Evolutionary conservation across 2,888 invertebrate species (phyloP).

Genomic region (Incurvaria masculella): DNA sequence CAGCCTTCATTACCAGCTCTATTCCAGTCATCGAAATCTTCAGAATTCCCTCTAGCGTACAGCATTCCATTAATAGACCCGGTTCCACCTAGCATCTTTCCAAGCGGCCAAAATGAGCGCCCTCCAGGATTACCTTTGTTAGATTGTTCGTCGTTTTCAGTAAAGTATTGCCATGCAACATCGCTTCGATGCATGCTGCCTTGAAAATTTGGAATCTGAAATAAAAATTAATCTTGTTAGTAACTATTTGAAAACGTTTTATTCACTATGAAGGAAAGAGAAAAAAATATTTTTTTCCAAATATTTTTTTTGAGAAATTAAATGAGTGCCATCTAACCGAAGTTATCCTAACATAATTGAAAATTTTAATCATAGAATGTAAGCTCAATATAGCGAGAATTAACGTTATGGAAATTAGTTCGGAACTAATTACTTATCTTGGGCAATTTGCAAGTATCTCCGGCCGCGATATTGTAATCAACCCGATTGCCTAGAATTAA

Average conservation of each 20-base stretch:
- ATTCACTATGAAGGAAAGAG: not conserved
- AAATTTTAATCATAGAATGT: too few relatives aligned
- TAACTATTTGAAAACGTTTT: not conserved
- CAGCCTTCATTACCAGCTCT: conserved; percentile 32
- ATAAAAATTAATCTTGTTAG: conserved; percentile 10
- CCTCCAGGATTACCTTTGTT: conserved; percentile 27
- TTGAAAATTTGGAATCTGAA: conserved; percentile 40
- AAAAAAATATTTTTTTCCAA: not conserved
- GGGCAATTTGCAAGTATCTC: too few relatives aligned
- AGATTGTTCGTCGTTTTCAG: conserved; percentile 31
- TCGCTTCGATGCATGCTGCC: conserved; percentile 30
- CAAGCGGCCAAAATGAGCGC: conserved; percentile 42
- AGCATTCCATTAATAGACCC: conserved; percentile 43
- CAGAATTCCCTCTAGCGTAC: conserved; percentile 38
- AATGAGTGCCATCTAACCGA: not conserved
- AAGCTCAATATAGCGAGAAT: too few relatives aligned
- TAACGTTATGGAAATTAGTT: too few relatives aligned
- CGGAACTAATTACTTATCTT: too few relatives aligned
- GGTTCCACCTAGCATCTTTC: conserved; percentile 40
- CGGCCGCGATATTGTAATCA: too few relatives aligned
- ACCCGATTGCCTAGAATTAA: too few relatives aligned
- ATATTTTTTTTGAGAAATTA: not conserved
- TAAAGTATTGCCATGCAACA: conserved; percentile 33
- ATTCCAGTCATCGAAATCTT: conserved; percentile 40
- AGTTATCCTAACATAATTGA: too few relatives aligned